Percentiles rank a stretch among this genome's conserved stretches.
These are phyloP conservation scores for Cepaea hortensis DNA, from an alignment of 2,888 invertebrate species.

Conservation along the genomic window DNA sequence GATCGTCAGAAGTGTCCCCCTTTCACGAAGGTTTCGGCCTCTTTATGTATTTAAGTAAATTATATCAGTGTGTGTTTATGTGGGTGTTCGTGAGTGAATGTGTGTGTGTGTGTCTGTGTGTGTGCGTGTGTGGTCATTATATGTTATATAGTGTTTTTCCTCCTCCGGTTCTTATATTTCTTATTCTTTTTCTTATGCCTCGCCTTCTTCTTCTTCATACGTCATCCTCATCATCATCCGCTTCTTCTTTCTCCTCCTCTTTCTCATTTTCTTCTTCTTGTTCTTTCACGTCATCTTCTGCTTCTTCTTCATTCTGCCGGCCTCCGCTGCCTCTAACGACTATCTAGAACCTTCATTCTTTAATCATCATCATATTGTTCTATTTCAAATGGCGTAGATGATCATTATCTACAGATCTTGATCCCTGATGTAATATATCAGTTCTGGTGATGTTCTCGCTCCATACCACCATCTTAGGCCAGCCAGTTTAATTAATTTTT, in stretches of 20 bases:
- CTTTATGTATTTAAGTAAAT: too few relatives aligned
- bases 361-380: too few relatives aligned
- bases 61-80: neutral
- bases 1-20: too few relatives aligned
- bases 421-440: too few relatives aligned
- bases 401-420: too few relatives aligned
- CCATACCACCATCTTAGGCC: too few relatives aligned
- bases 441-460: too few relatives aligned
- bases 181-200: conserved; percentile 27
- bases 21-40: too few relatives aligned
- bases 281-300: neutral
- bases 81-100: neutral
- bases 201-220: neutral
- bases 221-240: neutral
- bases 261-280: neutral
- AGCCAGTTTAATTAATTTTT: too few relatives aligned
- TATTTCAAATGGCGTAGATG: too few relatives aligned
- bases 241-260: neutral
- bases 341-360: too few relatives aligned
- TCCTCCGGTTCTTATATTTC: conserved; percentile 25
- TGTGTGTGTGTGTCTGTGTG: conserved; percentile 7
- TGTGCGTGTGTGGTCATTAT: neutral
- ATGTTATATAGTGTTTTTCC: neutral
- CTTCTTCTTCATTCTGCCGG: neutral
- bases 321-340: neutral